Base-by-base conservation (phyloP, 2,113 vertebrate genomes). In the Hypomesus transpacificus region DNA sequence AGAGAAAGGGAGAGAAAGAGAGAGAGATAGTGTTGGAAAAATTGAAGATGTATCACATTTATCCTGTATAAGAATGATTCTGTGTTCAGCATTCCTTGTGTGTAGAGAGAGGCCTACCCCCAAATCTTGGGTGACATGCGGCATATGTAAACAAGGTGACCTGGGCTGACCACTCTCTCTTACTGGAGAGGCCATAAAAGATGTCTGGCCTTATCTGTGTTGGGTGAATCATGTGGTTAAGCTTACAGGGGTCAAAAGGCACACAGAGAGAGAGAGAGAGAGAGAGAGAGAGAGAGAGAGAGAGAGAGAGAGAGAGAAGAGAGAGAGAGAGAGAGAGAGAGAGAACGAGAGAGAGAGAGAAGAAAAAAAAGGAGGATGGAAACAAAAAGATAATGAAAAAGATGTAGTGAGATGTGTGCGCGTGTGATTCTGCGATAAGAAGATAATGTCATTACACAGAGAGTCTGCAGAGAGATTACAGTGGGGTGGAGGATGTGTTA, bases 401-500 rank as follows among this genome's bases (percentile, higher is more conserved):
- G 69, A 72, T 14, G 34, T 20, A 54, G 59, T 61, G 73, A 61
- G 56, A 58, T 58, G 56, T 21, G 17, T 18, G 39, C 13, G 39
- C 39, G 9, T 46, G 39, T 13, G 16, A 64, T n/a, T 6, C 62
- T 39, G 7, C 26, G 65, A 66, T 66, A 64, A 39, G 61, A 13
- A 34, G 61, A 64, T 64, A 66, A 53, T 53, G n/a, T 14, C 5
- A 66, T 66, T 51, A 51, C 20, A 46, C 50, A 17, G 21, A 28
- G 21, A 11, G 14, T 66, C 39, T 53, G 39, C 22, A 34, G 58
- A 71, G 20, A 67, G 31, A 34, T 34, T 28, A n/a, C 61, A 64
- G 14, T 64, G 28, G 16, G n/a, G 54, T 18, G 74, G 52, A 80
- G 70, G 61, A 4, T 46, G 56, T 69, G 66, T 67, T 57, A 57